Conservation (phyloP, 1,140 invertebrate species). For the Pogonomyrmex californicus region DNA sequence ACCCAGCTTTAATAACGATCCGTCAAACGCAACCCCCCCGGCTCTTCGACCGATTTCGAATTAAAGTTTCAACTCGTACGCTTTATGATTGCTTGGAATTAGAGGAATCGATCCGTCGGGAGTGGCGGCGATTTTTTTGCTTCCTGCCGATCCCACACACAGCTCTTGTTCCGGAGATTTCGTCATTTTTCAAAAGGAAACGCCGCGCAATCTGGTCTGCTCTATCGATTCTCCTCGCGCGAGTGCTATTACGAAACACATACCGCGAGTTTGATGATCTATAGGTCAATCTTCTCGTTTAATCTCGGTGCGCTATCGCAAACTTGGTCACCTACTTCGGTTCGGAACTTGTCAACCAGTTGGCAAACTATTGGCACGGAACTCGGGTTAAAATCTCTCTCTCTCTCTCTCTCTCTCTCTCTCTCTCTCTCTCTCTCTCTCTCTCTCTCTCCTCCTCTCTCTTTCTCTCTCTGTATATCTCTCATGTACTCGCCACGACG, state of each 20-base stretch:
- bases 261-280: slow-evolving; percentile 53
- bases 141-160: not conserved
- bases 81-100: slow-evolving; percentile 52
- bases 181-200: slow-evolving; percentile 46
- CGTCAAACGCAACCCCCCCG: slow-evolving; percentile 61
- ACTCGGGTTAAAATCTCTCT: slow-evolving; percentile 46
- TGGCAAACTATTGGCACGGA: slow-evolving; percentile 69
- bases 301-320: slow-evolving; percentile 58
- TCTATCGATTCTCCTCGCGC: slow-evolving; percentile 40
- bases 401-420: slow-evolving; percentile 6
- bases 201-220: slow-evolving; percentile 1
- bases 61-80: slow-evolving; percentile 51
- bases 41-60: slow-evolving; percentile 36
- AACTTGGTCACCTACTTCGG: slow-evolving; percentile 74
- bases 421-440: too few species aligned
- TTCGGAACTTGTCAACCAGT: slow-evolving; percentile 73
- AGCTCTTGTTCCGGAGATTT: not conserved
- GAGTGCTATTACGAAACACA: slow-evolving; percentile 54
- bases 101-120: slow-evolving; percentile 29
- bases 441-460: too few species aligned
- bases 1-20: slow-evolving; percentile 60
- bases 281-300: slow-evolving; percentile 48
- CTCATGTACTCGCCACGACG: slow-evolving; percentile 12
- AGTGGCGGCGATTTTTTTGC: slow-evolving; percentile 30
- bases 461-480: too few species aligned